Evolutionary conservation across 1,140 invertebrate species (phyloP).

Genomic region (Pemphigus obesinymphae): DNA sequence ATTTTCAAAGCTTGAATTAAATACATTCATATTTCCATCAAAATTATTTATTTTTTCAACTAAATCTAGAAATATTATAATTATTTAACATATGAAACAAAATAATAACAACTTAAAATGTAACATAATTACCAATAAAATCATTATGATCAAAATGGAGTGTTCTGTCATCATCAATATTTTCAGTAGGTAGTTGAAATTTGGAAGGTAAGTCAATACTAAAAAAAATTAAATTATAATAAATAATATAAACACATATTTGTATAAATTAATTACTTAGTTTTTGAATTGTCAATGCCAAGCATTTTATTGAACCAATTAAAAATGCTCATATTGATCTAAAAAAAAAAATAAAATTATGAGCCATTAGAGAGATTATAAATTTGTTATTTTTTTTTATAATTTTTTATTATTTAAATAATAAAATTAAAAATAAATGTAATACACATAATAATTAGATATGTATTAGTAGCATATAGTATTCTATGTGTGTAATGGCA

Average conservation of each 20-base stretch:
- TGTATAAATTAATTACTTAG: neutral
- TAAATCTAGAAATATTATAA: neutral
- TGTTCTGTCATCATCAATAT: neutral
- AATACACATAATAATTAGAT: no score
- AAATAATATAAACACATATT: neutral
- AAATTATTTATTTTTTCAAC: neutral
- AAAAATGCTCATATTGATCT: neutral
- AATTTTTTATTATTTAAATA: no score
- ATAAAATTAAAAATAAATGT: no score
- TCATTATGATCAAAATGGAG: neutral
- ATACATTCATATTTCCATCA: constrained; percentile 4
- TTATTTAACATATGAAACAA: neutral
- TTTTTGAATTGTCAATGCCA: neutral
- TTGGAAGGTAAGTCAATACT: neutral
- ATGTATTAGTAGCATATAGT: no score
- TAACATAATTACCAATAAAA: neutral
- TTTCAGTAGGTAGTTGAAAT: neutral
- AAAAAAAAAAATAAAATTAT: no score
- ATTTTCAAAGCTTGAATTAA: neutral
- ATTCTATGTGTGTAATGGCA: no score
- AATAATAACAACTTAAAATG: neutral
- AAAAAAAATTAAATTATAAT: neutral
- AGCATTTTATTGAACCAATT: constrained; percentile 6
- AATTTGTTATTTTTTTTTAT: no score
- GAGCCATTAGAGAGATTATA: no score